Evolutionary conservation across 2,888 invertebrate genomes (phyloP).

Genomic region (Drosophila subsilvestris): DNA sequence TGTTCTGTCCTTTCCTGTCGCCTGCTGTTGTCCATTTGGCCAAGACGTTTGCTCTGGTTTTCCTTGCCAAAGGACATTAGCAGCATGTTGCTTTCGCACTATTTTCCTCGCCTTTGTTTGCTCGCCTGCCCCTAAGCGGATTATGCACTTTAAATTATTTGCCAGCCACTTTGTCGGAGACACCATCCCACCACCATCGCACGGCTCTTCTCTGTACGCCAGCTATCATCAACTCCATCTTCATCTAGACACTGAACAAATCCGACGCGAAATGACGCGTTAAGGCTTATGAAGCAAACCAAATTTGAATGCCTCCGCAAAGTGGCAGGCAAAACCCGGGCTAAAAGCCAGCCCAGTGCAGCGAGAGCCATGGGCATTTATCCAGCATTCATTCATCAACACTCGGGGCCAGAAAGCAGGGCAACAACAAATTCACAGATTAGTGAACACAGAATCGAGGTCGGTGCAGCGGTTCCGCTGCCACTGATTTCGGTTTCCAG

Average conservation of each 20-base stretch:
- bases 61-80: constrained; percentile 43
- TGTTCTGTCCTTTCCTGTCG: neutral
- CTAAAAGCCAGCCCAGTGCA: constrained; percentile 4
- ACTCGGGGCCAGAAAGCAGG: neutral
- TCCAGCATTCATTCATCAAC: neutral
- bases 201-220: neutral
- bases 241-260: constrained; percentile 15
- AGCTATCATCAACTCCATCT: constrained; percentile 1
- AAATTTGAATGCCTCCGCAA: constrained; percentile 47
- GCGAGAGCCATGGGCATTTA: neutral
- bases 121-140: constrained; percentile 51
- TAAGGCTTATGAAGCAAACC: constrained; percentile 43
- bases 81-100: constrained; percentile 38
- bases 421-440: constrained; percentile 1
- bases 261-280: constrained; percentile 50
- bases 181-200: neutral
- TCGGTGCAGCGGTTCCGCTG: neutral
- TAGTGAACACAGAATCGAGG: neutral
- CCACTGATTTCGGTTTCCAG: neutral
- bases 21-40: neutral
- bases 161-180: constrained; percentile 30
- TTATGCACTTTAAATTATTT: constrained; percentile 60
- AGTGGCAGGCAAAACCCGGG: constrained; percentile 21
- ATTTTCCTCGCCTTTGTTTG: constrained; percentile 35
- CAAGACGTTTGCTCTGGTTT: neutral